phyloP scores from a whole-genome alignment of 1,140 invertebrate genomes.

The Muscidifurax raptorellus region DNA sequence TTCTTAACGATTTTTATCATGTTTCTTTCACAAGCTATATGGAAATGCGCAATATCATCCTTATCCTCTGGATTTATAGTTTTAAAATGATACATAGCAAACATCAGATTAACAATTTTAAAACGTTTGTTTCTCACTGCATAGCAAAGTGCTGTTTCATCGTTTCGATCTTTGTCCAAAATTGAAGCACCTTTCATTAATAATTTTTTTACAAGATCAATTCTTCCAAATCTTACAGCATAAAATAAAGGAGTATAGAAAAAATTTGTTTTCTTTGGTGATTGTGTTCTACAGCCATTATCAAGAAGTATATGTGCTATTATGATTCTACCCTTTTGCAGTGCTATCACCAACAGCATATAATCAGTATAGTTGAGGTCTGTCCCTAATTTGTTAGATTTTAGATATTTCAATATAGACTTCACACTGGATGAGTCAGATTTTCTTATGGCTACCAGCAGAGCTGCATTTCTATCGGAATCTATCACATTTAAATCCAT shows the following conservation, averaged over 20 bases:
- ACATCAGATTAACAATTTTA: not conserved
- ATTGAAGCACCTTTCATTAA: not conserved
- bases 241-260: not conserved
- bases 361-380: not conserved
- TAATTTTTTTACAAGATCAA: not conserved
- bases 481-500: not conserved
- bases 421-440: not conserved
- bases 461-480: not conserved
- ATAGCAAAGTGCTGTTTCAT: not conserved
- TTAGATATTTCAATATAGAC: not conserved
- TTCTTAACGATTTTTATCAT: not conserved
- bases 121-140: not conserved
- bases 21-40: not conserved
- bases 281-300: not conserved
- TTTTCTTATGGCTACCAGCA: not conserved
- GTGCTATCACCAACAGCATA: not conserved
- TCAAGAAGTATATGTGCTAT: not conserved
- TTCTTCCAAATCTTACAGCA: not conserved
- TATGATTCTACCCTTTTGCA: not conserved
- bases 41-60: not conserved
- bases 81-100: not conserved
- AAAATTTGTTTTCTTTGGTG: not conserved
- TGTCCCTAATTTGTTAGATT: not conserved
- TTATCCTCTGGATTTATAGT: not conserved
- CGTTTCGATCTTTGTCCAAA: not conserved